Percentiles rank a stretch among this genome's conserved stretches.
These are phyloP conservation scores for Pithys albifrons DNA, from an alignment of 2,113 vertebrate species.

Conservation along the genomic window DNA sequence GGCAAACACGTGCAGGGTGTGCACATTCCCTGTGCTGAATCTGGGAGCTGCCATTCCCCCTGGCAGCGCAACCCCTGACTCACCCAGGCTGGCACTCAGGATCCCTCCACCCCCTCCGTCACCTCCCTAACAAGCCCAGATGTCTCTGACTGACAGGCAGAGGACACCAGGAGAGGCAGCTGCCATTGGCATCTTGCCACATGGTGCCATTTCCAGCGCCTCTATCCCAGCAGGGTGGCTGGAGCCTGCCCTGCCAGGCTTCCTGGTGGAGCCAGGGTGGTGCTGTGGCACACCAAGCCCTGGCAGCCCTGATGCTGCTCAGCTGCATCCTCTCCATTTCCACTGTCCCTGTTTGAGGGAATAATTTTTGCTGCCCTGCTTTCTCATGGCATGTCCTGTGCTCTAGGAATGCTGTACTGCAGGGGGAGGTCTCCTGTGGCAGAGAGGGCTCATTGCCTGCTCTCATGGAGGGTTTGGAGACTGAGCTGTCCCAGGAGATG, in stretches of 20 bases:
- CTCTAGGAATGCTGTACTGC: not conserved
- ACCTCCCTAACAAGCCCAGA: not conserved
- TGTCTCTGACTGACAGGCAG: not conserved
- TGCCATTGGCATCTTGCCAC: fast-evolving
- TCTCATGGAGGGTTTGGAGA: not conserved
- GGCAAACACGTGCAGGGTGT: too few relatives aligned
- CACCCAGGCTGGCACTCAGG: not conserved
- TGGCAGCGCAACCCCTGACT: not conserved
- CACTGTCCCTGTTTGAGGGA: not conserved
- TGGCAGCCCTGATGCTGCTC: not conserved
- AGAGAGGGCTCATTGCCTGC: not conserved
- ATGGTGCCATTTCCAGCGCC: not conserved
- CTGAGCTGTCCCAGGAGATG: not conserved
- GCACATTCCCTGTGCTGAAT: fast-evolving
- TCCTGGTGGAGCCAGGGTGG: not conserved
- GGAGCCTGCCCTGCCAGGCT: fast-evolving
- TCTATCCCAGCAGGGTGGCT: not conserved
- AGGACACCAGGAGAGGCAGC: not conserved
- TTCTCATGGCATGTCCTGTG: not conserved
- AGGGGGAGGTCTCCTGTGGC: not conserved
- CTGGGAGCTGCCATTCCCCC: not conserved
- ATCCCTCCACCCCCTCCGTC: not conserved
- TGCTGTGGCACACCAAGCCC: fast-evolving
- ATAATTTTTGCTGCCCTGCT: not conserved
- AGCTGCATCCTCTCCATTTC: not conserved